Evolutionary conservation across 2,797 vertebrate species (phyloP), one percentile per base, ranked within the genome.

Genomic region (Chloroceryle inda): DNA sequence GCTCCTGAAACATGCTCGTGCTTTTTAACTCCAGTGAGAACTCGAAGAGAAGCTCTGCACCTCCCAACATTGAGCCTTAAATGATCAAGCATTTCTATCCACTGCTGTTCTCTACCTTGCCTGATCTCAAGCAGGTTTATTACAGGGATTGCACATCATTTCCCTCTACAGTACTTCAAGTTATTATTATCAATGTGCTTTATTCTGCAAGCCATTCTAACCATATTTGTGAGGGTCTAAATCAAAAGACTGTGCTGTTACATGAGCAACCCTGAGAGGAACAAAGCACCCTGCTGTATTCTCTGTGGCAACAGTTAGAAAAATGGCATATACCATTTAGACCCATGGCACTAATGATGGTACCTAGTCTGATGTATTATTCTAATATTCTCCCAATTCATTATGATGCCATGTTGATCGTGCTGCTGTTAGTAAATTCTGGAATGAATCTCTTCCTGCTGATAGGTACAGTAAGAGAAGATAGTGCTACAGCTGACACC

Each of bases 361-460:
- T 40, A 66, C 33, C 63, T 87, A 26, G 13, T 89, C 83, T 79
- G 76, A 93, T 11, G 27, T 5, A 85, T 35, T 66, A 62, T 67
- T 92, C 69, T 74, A 84, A 95, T 79, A 88, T 63, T 53, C 56
- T 95, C 50, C 31, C 35, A 84, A n/a, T 96, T 94, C 82, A 68
- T 64, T 92, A 89, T 59, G 67, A 49, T 73, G 84, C 68, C 82
- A 86, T 11, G 27, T 81, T 94, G 86, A 94, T 90, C 64, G 58
- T 62, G 87, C 37, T 92, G 88, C 76, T 92, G 86, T 91, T 84
- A 69, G 91, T 82, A 94, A 94, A 94, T 95, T 95, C 89, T 82
- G 49, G 73, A 95, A 61, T 26, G 16, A 86, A 40, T 95, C 64
- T 56, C 71, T 96, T 92, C 64, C 71, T 85, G 83, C 79, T 95